Conservation (phyloP, 2,113 vertebrate species). For the Oxyura jamaicensis region DNA sequence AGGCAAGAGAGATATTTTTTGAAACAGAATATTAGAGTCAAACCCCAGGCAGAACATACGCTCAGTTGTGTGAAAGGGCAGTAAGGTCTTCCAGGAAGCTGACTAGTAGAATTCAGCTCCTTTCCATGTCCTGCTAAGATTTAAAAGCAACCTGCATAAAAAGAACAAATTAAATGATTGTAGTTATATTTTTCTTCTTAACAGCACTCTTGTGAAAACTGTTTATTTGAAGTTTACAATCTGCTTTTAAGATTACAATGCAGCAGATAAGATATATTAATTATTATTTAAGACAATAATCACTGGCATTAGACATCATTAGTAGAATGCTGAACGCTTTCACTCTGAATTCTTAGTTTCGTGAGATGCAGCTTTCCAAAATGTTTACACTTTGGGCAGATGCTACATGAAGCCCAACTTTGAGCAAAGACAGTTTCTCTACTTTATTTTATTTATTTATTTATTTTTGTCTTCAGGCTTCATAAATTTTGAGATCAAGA, state of each 20-base stretch:
- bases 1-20: neutral
- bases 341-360: neutral
- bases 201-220: neutral
- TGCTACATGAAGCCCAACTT: neutral
- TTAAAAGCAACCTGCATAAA: neutral
- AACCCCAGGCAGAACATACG: rapidly evolving
- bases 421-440: neutral
- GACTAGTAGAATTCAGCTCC: neutral
- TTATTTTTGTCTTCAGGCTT: neutral
- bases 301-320: neutral
- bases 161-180: neutral
- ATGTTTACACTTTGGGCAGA: neutral
- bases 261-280: neutral
- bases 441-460: neutral
- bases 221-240: neutral
- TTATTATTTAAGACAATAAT: neutral
- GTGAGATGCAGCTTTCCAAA: neutral
- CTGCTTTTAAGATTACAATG: neutral
- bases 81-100: neutral
- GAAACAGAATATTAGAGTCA: neutral
- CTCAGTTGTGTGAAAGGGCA: neutral
- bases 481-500: neutral
- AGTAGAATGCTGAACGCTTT: neutral
- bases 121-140: neutral
- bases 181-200: neutral